Percentiles rank a stretch among this genome's conserved stretches.
These are phyloP conservation scores for Nannoperca australis DNA, from an alignment of 2,797 vertebrate species.

Conservation along the genomic window DNA sequence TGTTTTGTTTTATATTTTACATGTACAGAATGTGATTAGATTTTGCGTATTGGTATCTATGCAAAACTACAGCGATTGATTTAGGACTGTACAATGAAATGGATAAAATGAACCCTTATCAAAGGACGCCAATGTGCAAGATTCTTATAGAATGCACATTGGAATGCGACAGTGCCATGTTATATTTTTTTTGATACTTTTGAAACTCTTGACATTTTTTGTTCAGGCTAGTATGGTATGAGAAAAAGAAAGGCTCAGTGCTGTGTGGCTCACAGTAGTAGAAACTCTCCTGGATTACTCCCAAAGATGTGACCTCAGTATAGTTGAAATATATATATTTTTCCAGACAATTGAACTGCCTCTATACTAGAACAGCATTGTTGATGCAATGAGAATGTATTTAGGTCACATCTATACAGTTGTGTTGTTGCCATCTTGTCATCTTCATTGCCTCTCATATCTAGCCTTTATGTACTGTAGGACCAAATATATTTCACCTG, in stretches of 20 bases:
- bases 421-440: constrained; percentile 54
- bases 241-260: constrained; percentile 13
- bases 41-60: constrained; percentile 81
- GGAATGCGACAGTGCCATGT: constrained; percentile 58
- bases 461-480: constrained; percentile 59
- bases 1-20: constrained; percentile 63
- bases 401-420: constrained; percentile 71
- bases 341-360: constrained; percentile 74
- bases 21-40: constrained; percentile 76
- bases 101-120: constrained; percentile 41
- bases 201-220: constrained; percentile 27
- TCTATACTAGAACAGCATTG: constrained; percentile 72
- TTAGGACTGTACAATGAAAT: constrained; percentile 59
- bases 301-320: constrained; percentile 75
- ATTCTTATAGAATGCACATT: constrained; percentile 40
- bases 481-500: constrained; percentile 64
- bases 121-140: constrained; percentile 47
- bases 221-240: constrained; percentile 23
- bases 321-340: constrained; percentile 69
- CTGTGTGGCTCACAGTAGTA: constrained; percentile 35
- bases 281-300: constrained; percentile 60
- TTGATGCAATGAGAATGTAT: constrained; percentile 84
- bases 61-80: constrained; percentile 78
- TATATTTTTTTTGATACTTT: constrained; percentile 46
- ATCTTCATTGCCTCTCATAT: constrained; percentile 57